Base-by-base conservation (phyloP, 2,797 vertebrate species). In the Sebastes hubbsi region DNA sequence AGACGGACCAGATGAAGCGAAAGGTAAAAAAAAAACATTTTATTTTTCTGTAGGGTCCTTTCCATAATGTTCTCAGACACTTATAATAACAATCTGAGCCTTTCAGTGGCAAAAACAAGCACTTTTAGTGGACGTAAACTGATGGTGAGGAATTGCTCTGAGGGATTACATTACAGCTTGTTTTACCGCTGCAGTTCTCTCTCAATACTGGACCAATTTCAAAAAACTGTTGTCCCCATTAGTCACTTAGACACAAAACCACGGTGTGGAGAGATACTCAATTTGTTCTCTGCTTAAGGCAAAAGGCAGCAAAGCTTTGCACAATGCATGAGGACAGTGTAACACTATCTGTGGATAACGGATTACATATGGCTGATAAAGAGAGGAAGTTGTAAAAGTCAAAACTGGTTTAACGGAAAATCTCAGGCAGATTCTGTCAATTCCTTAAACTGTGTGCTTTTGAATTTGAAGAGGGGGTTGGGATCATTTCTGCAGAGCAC, bases 91-190 rank as follows among this genome's bases (percentile, higher is more conserved):
- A 42, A 42, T 42, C 38, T 16, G 14, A 42, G 0, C 38, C 38
- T 42, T 0, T 42, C 38, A 42, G 14, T 42, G 38, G 0, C 6
- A 0, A 14, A 42, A 42, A 16, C 38, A 16, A 42, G 38, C 38
- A 16, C 13, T 42, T 42, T 42, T 42, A 42, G 38, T 42, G 38
- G 38, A 42, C 14, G 38, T 6, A 42, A 16, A 42, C 14, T 42
- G 2, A 42, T 14, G 6, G 14, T 42, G 38, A 42, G 14, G 38
- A 42, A 42, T 42, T 42, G 38, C 14, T 42, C 14, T 0, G 13
- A 42, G 5, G 13, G 38, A 42, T 42, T 42, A 42, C 38, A 42
- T 42, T 42, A 42, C 38, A 42, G 38, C 14, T 42, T 42, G 38
- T 42, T 42, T 42, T 16, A 6, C 38, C 5, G 38, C 38, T 42